Evolutionary conservation across 1,140 invertebrate genomes (phyloP).

Genomic region (Sitodiplosis mosellana): DNA sequence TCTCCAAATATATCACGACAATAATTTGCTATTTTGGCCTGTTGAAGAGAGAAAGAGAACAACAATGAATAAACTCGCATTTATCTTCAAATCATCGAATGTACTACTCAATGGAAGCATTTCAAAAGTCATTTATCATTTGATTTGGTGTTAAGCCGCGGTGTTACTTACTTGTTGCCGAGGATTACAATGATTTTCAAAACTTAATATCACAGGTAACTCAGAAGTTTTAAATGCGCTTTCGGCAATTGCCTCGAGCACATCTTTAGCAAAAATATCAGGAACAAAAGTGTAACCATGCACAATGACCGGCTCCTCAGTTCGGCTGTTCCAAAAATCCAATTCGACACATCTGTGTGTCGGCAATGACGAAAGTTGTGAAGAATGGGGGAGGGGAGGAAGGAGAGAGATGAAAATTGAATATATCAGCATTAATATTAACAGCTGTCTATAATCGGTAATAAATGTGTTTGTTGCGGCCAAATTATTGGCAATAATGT

Average conservation of each 20-base stretch:
- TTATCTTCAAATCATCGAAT: background rate
- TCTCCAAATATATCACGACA: constrained; percentile 91
- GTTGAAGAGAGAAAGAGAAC: constrained; percentile 13
- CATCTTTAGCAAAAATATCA: constrained; percentile 86
- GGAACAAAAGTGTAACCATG: constrained; percentile 96
- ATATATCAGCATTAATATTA: background rate
- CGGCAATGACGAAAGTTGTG: too few relatives aligned
- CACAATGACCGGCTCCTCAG: constrained; percentile 90
- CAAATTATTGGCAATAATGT: too few relatives aligned
- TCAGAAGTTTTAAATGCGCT: constrained; percentile 96
- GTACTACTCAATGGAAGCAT: background rate
- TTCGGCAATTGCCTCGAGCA: constrained; percentile 91
- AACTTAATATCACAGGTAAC: constrained; percentile 88
- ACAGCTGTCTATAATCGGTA: background rate
- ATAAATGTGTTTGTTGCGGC: too few relatives aligned
- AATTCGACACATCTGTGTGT: constrained; percentile 69
- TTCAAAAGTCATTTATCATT: too few relatives aligned
- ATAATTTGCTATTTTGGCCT: constrained; percentile 95
- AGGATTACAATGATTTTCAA: constrained; percentile 96
- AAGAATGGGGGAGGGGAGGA: too few relatives aligned
- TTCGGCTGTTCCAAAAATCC: constrained; percentile 92
- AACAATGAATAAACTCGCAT: background rate
- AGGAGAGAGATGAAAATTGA: background rate
- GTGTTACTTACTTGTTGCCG: constrained; percentile 45
- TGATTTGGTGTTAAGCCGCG: too few relatives aligned